phyloP scores from a whole-genome alignment of 2,113 vertebrate species.

The Pomatostomus ruficeps region DNA sequence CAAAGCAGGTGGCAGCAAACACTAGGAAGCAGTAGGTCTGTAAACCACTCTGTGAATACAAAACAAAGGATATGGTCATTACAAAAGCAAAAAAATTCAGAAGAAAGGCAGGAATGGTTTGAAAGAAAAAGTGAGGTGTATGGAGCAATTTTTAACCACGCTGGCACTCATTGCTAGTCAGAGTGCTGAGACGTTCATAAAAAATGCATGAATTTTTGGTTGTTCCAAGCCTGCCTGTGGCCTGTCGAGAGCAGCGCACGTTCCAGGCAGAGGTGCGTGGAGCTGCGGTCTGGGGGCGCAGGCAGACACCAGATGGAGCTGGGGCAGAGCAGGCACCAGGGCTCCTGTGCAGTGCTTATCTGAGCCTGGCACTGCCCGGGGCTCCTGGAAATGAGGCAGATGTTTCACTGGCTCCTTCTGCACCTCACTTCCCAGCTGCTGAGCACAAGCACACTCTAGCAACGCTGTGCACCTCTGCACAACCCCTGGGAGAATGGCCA shows the following conservation, averaged over 20 bases:
- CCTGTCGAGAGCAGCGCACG: not conserved
- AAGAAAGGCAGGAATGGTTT: not conserved
- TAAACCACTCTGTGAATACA: constrained; percentile 74
- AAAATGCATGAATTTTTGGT: not conserved
- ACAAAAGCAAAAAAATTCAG: not conserved
- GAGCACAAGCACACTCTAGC: not conserved
- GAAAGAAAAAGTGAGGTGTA: not conserved
- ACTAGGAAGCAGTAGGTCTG: constrained; percentile 87
- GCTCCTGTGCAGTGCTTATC: not conserved
- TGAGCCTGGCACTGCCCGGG: fast-evolving
- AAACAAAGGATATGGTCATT: not conserved
- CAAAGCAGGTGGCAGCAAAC: constrained; percentile 79
- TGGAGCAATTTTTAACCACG: not conserved
- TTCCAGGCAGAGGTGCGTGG: fast-evolving
- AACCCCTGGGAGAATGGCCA: not conserved
- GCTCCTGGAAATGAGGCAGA: not conserved
- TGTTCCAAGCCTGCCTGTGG: not conserved
- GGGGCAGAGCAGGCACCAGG: not conserved
- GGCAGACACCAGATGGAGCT: not conserved
- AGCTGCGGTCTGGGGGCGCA: not conserved
- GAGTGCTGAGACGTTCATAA: not conserved
- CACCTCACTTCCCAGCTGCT: fast-evolving
- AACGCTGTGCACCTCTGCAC: not conserved
- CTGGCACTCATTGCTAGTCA: not conserved
- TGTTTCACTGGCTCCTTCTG: not conserved